Percentiles rank a stretch among this genome's conserved stretches.
Conservation (phyloP, 2,113 vertebrate species). For the Herpetotheres cachinnans region DNA sequence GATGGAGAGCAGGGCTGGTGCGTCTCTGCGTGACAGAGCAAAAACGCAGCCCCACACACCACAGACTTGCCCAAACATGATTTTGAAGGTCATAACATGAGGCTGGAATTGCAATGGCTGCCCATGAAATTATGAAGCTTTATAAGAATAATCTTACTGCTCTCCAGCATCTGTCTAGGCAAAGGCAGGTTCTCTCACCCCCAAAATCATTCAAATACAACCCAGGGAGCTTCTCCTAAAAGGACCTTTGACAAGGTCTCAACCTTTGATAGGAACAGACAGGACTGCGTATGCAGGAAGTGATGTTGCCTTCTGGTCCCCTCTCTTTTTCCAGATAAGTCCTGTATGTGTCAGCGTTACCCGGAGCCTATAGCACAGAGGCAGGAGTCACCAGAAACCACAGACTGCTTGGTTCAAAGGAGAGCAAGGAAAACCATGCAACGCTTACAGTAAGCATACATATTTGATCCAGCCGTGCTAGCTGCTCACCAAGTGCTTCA, state of each 20-base stretch:
- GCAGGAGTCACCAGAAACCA: slow-evolving; percentile 7
- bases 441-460: background rate
- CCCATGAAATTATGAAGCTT: background rate
- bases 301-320: background rate
- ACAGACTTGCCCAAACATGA: background rate
- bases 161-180: background rate
- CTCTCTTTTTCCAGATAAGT: background rate
- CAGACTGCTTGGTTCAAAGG: slow-evolving; percentile 5
- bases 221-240: background rate
- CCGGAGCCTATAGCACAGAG: background rate
- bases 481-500: background rate
- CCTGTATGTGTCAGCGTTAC: background rate
- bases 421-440: background rate
- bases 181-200: background rate
- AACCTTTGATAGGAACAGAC: background rate
- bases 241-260: rapidly evolving
- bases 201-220: background rate
- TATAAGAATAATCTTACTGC: background rate
- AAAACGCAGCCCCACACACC: rapidly evolving
- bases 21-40: rapidly evolving
- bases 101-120: background rate
- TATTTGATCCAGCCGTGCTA: background rate
- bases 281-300: background rate
- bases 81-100: background rate
- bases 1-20: rapidly evolving